Conservation (phyloP, 23 tunicate species). For the Oikopleura vanhoeffeni region DNA sequence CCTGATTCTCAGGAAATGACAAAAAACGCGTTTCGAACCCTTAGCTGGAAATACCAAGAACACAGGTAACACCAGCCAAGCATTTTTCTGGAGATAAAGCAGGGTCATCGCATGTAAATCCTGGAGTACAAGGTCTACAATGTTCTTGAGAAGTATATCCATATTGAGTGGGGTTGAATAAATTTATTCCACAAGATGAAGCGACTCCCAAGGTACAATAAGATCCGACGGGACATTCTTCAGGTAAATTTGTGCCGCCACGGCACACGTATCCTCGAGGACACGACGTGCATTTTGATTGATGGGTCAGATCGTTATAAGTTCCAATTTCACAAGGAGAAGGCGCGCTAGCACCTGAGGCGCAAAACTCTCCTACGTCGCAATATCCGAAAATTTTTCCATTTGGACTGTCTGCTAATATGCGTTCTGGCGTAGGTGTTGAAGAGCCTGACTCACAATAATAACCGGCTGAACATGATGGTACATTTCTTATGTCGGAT, state of each 20-base stretch:
- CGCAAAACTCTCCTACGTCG: background rate
- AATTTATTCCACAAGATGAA: too few species aligned
- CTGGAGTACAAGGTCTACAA: too few species aligned
- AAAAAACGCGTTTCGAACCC: too few species aligned
- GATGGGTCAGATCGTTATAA: slow-evolving; percentile 23
- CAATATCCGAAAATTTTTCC: background rate
- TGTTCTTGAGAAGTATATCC: too few species aligned
- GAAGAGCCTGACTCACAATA: background rate
- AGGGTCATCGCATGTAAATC: too few species aligned
- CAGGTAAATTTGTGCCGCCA: background rate
- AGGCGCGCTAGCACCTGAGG: background rate
- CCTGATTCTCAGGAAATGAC: too few species aligned
- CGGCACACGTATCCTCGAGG: slow-evolving; percentile 62
- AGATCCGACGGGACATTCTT: slow-evolving; percentile 33
- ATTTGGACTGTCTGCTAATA: background rate
- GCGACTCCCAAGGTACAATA: slow-evolving; percentile 31
- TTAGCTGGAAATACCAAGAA: slow-evolving; percentile 45
- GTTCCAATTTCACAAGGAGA: slow-evolving; percentile 36
- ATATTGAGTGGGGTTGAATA: too few species aligned
- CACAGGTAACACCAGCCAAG: slow-evolving; percentile 17
- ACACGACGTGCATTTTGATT: slow-evolving; percentile 28
- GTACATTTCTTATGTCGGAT: too few species aligned
- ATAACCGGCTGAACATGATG: too few species aligned
- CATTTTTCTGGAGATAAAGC: background rate
- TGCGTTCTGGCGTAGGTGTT: background rate